Evolutionary conservation across 2,797 vertebrate species (phyloP), one percentile per base, ranked within the genome.

Genomic region (Tachyglossus aculeatus): DNA sequence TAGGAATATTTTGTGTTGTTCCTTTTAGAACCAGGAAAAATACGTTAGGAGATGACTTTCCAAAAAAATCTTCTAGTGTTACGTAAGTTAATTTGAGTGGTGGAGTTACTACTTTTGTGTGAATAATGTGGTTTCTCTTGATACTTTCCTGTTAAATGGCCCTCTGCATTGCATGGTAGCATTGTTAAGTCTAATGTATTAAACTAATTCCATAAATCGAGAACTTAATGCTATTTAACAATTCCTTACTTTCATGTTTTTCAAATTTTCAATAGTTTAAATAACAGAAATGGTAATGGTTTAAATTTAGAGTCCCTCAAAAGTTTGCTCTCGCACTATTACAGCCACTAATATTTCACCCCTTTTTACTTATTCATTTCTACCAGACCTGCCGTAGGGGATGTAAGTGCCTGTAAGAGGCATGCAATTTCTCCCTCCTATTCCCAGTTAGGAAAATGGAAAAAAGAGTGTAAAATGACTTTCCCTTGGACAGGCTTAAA

Each of bases 1-100:
- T 69, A 33, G 18, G 71, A 74, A 59, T 83, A 54, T 22, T 19
- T 56, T 48, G n/a, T 74, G 27, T 55, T 32, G 0, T 68, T 80
- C 51, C 63, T 90, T 87, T 48, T 82, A 91, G 89, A 79, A 54
- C 69, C 55, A 86, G 34, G 69, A 88, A 87, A 62, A 62, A 56
- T 58, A 29, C 52, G 45, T 18, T 66, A 31, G 89, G 83, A 80
- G 88, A 82, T 52, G 60, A 41, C 64, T 43, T 41, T 78, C 69
- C 82, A 50, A 76, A 55, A 75, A 92, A 82, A 60, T 52, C 86
- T 47, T 34, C 88, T 22, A 88, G 78, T 65, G 41, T 83, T 78
- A 78, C 72, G 93, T 94, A 91, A 86, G 92, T 84, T 68, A 68
- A 72, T 7, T 62, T 3, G 18, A 21, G 14, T 5, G 5, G 10